Evolutionary conservation across 2,888 invertebrate genomes (phyloP), one percentile per base, ranked within the genome.

Genomic region (Xiphydria camelus): DNA sequence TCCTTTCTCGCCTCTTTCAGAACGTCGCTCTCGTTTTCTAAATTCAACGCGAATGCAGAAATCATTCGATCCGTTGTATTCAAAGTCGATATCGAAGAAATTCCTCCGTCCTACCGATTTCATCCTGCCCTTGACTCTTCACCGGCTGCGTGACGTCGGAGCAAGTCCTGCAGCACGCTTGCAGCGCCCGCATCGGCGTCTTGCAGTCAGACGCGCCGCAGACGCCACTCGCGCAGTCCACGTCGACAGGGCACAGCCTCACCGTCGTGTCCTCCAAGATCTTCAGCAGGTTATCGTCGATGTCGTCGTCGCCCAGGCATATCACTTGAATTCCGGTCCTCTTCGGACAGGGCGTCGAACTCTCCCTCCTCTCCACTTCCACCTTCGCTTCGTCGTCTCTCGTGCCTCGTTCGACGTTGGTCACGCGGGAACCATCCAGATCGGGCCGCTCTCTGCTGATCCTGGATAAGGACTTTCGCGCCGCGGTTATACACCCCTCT

Each of bases 191-290:
- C n/a, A n/a, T n/a, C n/a, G n/a, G n/a, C n/a, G n/a, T n/a, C n/a
- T n/a, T n/a, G n/a, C n/a, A n/a, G n/a, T n/a, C n/a, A 2, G 23
- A 9, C 12, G 12, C 12, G 3, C 12, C 17, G 12, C 5, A 33
- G 9, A n/a, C 34, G 10, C 10, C 18, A 5, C n/a, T 10, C 3
- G 17, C 14, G n/a, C 42, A 42, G 1, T 2, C 17, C 4, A n/a
- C 20, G 9, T 42, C 42, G n/a, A 42, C 6, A n/a, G 42, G 43
- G n/a, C 43, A 43, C 2, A 38, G 31, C 22, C 37, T 38, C 9
- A 43, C 25, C 6, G 23, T 21, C 6, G 6, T 15, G n/a, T 43
- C 38, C 10, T 43, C 26, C 7, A 43, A 29, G n/a, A 32, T 26
- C 19, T 36, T 29, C 10, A 36, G 29, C 20, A 32, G 4, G 17